Percentiles rank a stretch among this genome's conserved stretches.
Evolutionary conservation across 2,888 invertebrate genomes (phyloP).

Genomic region (Tenodera sinensis): DNA sequence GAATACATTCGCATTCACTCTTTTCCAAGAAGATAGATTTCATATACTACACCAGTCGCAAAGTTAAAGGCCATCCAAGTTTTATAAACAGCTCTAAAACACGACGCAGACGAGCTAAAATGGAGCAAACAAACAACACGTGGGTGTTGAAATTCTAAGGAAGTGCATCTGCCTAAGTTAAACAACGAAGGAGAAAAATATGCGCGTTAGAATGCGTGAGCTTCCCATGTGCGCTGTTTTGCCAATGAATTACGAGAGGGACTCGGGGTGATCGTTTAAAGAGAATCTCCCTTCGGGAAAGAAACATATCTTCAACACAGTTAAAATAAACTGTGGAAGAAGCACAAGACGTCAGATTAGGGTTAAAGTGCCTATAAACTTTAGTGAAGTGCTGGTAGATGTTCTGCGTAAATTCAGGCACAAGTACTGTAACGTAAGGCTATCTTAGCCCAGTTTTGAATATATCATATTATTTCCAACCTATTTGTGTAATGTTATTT

Average conservation of each 20-base stretch:
- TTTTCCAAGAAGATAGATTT: neutral
- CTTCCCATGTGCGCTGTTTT: neutral
- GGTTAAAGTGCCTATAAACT: no score
- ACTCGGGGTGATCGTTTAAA: neutral
- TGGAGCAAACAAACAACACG: neutral
- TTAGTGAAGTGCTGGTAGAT: no score
- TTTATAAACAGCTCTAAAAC: neutral
- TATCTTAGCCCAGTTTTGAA: no score
- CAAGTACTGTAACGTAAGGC: no score
- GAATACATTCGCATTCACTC: neutral
- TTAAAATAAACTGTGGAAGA: no score
- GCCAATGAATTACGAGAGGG: neutral
- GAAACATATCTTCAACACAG: no score
- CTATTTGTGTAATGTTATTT: no score
- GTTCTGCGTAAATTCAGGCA: no score
- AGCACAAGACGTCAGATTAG: no score
- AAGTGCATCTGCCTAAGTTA: neutral
- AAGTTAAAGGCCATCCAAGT: neutral
- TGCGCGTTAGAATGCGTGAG: neutral
- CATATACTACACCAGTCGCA: neutral
- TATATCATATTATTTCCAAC: no score
- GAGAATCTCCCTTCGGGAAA: no score
- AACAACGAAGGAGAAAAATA: neutral
- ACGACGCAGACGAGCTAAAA: neutral
- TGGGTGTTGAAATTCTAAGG: neutral